Evolutionary conservation across 53 echinoderm and acorn worm genomes (phyloP).

Genomic region (Apostichopus leukothele): DNA sequence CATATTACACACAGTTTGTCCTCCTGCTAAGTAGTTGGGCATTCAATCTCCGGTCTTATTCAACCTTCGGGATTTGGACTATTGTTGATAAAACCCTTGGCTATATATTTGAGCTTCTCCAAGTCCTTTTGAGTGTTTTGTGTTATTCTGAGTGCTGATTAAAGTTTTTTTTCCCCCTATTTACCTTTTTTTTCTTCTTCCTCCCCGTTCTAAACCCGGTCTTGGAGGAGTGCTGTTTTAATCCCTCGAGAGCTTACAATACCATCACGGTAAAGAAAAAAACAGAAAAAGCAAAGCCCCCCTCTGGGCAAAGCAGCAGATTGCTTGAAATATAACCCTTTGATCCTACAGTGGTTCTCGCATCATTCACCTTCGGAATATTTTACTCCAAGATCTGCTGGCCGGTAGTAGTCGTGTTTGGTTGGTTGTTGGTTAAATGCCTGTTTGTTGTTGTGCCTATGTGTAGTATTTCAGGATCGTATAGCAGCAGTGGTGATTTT

Average conservation of each 20-base stretch:
- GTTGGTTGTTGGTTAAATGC: too few relatives aligned
- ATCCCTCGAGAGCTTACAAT: not conserved
- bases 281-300: not conserved
- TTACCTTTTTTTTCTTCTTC: too few relatives aligned
- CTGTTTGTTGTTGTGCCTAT: too few relatives aligned
- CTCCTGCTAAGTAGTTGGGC: not conserved
- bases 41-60: not conserved
- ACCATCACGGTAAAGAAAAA: not conserved
- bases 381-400: not conserved
- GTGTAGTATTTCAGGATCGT: too few relatives aligned
- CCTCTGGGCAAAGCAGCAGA: conserved; percentile 3
- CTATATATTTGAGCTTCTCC: not conserved
- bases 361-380: not conserved
- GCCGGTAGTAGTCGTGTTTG: too few relatives aligned
- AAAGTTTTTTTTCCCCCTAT: not conserved
- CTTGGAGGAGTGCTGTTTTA: not conserved
- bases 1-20: too few relatives aligned
- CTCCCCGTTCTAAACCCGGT: too few relatives aligned
- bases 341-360: not conserved
- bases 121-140: not conserved
- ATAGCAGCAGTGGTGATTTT: too few relatives aligned
- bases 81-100: not conserved
- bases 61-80: not conserved
- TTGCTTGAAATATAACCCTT: not conserved
- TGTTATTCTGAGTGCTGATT: not conserved